phyloP scores from a whole-genome alignment of 2,888 invertebrate genomes.

The Synergus gifuensis region DNA sequence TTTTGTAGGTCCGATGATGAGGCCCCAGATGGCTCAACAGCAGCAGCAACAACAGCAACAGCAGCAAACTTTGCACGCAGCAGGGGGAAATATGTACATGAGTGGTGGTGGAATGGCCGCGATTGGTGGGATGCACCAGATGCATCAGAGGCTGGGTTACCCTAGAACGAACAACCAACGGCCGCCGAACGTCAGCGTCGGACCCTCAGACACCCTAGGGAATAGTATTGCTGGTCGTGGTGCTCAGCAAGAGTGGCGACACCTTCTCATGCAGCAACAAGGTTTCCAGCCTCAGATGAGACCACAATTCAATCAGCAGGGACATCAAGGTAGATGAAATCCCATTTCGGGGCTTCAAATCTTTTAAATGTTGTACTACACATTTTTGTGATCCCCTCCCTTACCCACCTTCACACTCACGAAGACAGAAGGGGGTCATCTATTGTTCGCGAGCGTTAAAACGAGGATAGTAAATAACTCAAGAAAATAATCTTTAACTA shows the following conservation, averaged over 20 bases:
- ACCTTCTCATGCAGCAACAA: slow-evolving; percentile 83
- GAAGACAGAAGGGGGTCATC: too few relatives aligned
- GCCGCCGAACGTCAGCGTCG: slow-evolving; percentile 81
- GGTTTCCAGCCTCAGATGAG: slow-evolving; percentile 79
- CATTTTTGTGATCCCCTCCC: too few relatives aligned
- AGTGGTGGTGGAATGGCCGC: slow-evolving; percentile 76
- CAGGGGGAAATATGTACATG: slow-evolving; percentile 78
- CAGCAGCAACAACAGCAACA: slow-evolving; percentile 83
- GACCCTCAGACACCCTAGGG: slow-evolving; percentile 79
- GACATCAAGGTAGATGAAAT: slow-evolving; percentile 73
- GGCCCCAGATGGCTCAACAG: slow-evolving; percentile 82
- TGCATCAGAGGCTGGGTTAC: slow-evolving; percentile 76
- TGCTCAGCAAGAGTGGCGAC: slow-evolving; percentile 80
- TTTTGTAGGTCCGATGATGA: slow-evolving; percentile 83
- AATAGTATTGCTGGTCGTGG: slow-evolving; percentile 79
- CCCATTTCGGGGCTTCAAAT: not conserved
- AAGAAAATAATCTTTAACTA: too few relatives aligned
- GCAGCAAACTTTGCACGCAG: slow-evolving; percentile 77
- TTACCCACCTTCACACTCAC: too few relatives aligned
- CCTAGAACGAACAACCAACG: slow-evolving; percentile 79
- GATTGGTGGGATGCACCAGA: slow-evolving; percentile 76
- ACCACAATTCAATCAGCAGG: slow-evolving; percentile 79
- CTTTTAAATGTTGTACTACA: too few relatives aligned
- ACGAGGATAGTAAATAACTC: too few relatives aligned
- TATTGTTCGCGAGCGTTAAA: too few relatives aligned